These are phyloP conservation scores for Zapornia atra DNA, from an alignment of 2,113 vertebrate genomes.

Conservation along the genomic window DNA sequence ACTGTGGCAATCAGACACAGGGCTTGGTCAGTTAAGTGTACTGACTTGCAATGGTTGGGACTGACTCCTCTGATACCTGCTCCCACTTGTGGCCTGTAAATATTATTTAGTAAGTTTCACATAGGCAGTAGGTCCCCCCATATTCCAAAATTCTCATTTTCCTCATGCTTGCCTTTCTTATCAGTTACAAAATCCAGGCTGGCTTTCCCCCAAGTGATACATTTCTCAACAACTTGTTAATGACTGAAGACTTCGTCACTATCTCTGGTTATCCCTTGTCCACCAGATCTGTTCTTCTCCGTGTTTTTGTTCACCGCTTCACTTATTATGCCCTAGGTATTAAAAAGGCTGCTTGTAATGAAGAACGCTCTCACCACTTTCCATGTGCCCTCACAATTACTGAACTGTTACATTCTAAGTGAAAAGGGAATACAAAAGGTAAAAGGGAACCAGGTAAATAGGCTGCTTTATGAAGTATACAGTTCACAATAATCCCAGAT, in stretches of 20 bases:
- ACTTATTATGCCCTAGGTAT: neutral
- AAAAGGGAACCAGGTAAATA: neutral
- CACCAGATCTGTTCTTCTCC: neutral
- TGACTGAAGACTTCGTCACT: neutral
- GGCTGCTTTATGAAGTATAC: neutral
- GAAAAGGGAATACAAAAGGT: neutral
- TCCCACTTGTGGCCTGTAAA: neutral
- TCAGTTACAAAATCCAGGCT: neutral
- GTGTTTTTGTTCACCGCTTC: neutral
- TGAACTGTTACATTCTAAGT: neutral
- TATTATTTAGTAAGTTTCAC: neutral
- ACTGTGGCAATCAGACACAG: no score
- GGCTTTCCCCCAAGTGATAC: neutral
- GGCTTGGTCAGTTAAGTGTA: neutral
- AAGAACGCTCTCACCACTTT: neutral
- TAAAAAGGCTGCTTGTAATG: neutral
- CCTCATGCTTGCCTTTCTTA: neutral
- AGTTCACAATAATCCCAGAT: neutral
- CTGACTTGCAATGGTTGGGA: neutral
- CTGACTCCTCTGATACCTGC: fast-evolving
- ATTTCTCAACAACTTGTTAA: neutral
- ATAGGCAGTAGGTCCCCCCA: neutral
- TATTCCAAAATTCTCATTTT: neutral
- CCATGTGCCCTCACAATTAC: neutral
- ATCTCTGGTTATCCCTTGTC: neutral